phyloP scores from a whole-genome alignment of 2,888 invertebrate genomes.

The Macrophya annulata region DNA sequence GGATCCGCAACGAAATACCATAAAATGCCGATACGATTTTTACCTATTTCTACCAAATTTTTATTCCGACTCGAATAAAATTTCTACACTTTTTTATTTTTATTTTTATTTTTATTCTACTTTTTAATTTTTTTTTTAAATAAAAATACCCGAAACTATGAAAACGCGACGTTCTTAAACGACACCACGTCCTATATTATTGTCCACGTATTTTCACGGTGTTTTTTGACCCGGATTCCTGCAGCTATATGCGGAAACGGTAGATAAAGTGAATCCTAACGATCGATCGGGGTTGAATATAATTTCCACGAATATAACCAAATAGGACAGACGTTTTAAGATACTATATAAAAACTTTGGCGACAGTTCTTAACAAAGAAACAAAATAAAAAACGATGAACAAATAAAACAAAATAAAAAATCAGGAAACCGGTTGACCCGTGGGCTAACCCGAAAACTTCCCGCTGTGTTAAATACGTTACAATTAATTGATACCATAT shows the following conservation, averaged over 20 bases:
- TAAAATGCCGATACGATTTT: not conserved
- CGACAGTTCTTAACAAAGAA: not conserved
- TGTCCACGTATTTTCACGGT: conserved; percentile 41
- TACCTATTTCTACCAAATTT: not conserved
- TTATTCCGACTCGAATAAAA: not conserved
- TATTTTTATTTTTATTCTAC: no score
- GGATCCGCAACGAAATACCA: no score
- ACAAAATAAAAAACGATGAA: not conserved
- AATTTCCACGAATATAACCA: conserved; percentile 64
- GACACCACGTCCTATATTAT: conserved; percentile 13
- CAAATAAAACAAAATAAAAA: not conserved
- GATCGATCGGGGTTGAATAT: conserved; percentile 72
- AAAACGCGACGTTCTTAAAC: not conserved
- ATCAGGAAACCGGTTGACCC: no score
- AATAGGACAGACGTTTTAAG: conserved; percentile 25
- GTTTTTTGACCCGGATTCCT: conserved; percentile 44
- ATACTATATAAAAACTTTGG: not conserved
- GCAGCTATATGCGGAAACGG: conserved; percentile 54
- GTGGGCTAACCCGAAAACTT: no score
- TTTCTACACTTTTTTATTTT: no score
- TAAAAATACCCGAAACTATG: not conserved
- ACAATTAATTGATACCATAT: no score
- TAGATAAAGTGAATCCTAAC: conserved; percentile 73
- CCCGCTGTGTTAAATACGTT: no score
- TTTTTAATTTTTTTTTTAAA: not conserved